Evolutionary conservation across 2,797 vertebrate genomes (phyloP), one percentile per base, ranked within the genome.

Genomic region (Phylloscopus collybita): DNA sequence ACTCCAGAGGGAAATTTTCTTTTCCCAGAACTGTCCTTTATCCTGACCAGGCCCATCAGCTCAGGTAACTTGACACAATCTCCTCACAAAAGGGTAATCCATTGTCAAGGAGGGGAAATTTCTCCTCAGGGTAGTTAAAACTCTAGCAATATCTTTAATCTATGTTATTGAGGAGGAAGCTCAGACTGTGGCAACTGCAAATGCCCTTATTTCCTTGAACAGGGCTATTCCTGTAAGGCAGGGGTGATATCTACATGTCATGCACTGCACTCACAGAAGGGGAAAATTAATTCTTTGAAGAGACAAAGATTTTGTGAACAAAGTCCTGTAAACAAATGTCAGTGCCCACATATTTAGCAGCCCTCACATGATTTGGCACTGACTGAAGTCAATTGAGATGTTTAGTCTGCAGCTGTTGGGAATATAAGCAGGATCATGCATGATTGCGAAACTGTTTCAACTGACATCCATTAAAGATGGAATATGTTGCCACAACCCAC

Each of bases 331-430:
- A 93, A 60, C 13, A 67, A 79, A 75, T 19, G 56, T 73, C 76
- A 0, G 0, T 50, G 73, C 17, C 47, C 23, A 56, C 21, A n/a
- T 13, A 36, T 82, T 89, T 49, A 84, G 51, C 45, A 84, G 60
- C 1, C 1, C 30, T 91, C 62, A 38, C 38, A 65, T 34, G 56
- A 81, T 53, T 34, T 88, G 75, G 73, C 62, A 18, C 38, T 45
- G 51, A 8, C 47, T 80, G 62, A 74, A 81, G 62, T 44, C 45
- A 90, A 62, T 74, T 51, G 80, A 90, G 85, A 81, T 83, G 54
- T 95, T 96, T 90, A 92, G 88, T 94, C 93, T 95, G 72, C 69
- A 91, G 45, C 69, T 88, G 72, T 54, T 80, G 72, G 57, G 67
- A 91, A 40, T 61, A 75, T 80, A 87, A 85, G 56, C 49, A 64